Percentiles rank a stretch among this genome's conserved stretches.
Conservation (phyloP, 2,113 vertebrate species). For the Saccopteryx bilineata region DNA sequence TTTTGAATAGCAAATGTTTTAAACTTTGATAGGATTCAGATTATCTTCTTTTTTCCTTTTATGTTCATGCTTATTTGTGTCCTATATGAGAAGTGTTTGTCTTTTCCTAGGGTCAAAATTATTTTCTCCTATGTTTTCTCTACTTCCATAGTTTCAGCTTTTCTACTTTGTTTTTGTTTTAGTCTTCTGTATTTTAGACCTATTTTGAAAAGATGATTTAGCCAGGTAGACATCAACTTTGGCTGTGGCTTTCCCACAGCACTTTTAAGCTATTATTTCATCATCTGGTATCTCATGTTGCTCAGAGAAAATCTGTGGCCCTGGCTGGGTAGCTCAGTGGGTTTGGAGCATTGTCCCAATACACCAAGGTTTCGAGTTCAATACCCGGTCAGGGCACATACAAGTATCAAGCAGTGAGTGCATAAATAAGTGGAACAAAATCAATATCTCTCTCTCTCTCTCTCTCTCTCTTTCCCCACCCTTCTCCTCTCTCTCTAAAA, state of each 20-base stretch:
- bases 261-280: not conserved
- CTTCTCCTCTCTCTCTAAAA: too few species aligned
- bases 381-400: too few species aligned
- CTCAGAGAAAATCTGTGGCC: not conserved
- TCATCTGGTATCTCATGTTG: not conserved
- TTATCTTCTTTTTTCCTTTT: not conserved
- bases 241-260: not conserved
- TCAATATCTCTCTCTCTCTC: too few species aligned
- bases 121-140: not conserved
- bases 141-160: not conserved
- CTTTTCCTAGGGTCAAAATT: not conserved
- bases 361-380: too few species aligned
- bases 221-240: not conserved
- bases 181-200: not conserved
- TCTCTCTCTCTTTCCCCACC: too few species aligned
- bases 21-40: constrained; percentile 14
- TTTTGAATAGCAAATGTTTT: not conserved
- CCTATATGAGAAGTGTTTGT: not conserved
- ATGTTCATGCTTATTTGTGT: not conserved
- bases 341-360: too few species aligned
- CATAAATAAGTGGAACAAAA: too few species aligned
- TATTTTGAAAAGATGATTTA: not conserved
- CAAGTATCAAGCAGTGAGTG: too few species aligned
- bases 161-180: not conserved
- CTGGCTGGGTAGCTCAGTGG: too few species aligned